Conservation (phyloP, 2,797 vertebrate genomes). For the Aselliscus stoliczkanus region DNA sequence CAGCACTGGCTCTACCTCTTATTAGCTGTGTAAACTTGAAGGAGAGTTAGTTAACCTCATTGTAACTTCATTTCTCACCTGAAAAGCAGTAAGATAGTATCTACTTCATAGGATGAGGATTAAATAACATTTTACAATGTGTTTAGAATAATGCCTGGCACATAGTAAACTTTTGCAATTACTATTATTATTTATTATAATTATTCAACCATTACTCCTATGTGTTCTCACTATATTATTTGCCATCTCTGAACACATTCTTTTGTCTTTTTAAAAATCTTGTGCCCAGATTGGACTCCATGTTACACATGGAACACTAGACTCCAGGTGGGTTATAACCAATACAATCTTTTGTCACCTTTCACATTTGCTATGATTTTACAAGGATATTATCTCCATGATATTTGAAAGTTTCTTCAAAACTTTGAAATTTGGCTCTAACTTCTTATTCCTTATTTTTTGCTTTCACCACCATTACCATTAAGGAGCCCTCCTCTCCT, state of each 20-base stretch:
- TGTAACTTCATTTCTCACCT: neutral
- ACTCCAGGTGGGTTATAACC: neutral
- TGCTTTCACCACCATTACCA: neutral
- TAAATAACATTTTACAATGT: neutral
- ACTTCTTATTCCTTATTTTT: slow-evolving; percentile 27
- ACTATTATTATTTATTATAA: neutral
- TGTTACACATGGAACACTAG: neutral
- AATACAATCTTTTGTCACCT: neutral
- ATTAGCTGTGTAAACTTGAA: neutral
- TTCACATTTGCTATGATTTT: neutral
- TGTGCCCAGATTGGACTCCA: neutral
- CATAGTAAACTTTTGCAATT: neutral
- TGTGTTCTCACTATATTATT: neutral
- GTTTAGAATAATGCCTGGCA: slow-evolving; percentile 11
- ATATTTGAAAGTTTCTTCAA: neutral
- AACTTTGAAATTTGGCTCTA: neutral
- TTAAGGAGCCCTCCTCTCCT: neutral
- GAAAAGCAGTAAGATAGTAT: neutral
- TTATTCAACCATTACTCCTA: neutral
- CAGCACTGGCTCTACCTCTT: neutral
- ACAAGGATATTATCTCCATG: neutral
- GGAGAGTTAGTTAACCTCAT: neutral
- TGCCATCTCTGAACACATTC: neutral
- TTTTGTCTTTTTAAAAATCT: neutral
- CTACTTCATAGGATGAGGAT: neutral